Conservation (phyloP, 1,140 invertebrate species). For the Saccostrea echinata region DNA sequence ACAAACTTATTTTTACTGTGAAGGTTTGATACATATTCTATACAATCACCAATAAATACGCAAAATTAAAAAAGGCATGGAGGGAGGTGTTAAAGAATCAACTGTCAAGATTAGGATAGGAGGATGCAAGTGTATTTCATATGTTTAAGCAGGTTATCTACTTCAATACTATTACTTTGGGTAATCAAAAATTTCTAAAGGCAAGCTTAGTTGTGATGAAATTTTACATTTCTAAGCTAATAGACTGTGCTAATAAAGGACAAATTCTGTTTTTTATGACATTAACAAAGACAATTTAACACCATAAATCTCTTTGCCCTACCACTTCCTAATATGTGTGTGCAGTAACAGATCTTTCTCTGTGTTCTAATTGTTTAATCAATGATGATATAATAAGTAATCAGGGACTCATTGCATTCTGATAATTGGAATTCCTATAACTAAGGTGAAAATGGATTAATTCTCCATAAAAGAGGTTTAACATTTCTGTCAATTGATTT, state of each 20-base stretch:
- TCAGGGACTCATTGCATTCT: conserved; percentile 10
- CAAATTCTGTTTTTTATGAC: background rate
- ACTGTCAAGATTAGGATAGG: too few relatives aligned
- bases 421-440: conserved; percentile 25
- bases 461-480: conserved; percentile 35
- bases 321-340: background rate
- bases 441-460: conserved; percentile 35
- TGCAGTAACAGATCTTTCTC: background rate
- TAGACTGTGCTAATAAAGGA: background rate
- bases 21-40: too few relatives aligned
- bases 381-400: conserved; percentile 31
- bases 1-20: too few relatives aligned
- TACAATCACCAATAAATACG: too few relatives aligned
- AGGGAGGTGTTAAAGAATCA: too few relatives aligned
- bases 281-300: background rate
- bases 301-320: background rate
- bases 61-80: too few relatives aligned
- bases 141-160: too few relatives aligned
- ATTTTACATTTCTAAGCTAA: background rate
- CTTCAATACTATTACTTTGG: too few relatives aligned
- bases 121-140: too few relatives aligned
- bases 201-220: too few relatives aligned
- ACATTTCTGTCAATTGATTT: conserved; percentile 34
- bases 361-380: conserved; percentile 5
- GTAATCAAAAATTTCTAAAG: too few relatives aligned